phyloP scores from a whole-genome alignment of 2,113 vertebrate genomes.

The Ceyx margarethae region DNA sequence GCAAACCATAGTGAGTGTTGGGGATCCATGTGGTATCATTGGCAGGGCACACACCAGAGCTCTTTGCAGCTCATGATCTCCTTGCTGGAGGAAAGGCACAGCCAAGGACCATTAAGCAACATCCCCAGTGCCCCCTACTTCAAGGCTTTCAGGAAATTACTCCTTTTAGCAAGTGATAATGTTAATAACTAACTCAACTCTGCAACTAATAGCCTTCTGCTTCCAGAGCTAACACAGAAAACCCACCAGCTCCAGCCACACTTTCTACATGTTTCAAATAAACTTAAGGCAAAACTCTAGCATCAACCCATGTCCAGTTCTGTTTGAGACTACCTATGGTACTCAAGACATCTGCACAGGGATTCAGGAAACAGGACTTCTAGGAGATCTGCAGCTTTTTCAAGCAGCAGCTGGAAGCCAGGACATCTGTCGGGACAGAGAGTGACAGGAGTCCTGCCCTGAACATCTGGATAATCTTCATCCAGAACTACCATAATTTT shows the following conservation, averaged over 20 bases:
- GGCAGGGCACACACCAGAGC: background rate
- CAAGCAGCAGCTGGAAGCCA: background rate
- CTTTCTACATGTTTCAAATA: background rate
- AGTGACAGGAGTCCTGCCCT: background rate
- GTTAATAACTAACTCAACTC: background rate
- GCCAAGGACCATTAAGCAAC: background rate
- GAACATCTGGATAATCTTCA: background rate
- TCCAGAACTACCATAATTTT: background rate
- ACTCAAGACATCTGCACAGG: background rate
- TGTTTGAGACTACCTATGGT: background rate
- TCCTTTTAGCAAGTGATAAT: background rate
- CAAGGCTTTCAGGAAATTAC: background rate
- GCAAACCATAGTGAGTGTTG: background rate
- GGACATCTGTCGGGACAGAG: background rate
- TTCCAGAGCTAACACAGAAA: background rate
- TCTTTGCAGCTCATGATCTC: background rate
- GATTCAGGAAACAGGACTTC: background rate
- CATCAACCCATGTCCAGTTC: background rate
- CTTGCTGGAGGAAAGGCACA: background rate
- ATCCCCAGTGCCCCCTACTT: background rate
- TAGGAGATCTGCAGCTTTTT: background rate
- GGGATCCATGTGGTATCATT: background rate
- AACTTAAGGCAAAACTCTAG: background rate
- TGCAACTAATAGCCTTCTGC: background rate
- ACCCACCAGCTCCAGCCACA: background rate